These are phyloP conservation scores for Mirounga angustirostris DNA, from an alignment of 2,113 vertebrate species.

Conservation along the genomic window DNA sequence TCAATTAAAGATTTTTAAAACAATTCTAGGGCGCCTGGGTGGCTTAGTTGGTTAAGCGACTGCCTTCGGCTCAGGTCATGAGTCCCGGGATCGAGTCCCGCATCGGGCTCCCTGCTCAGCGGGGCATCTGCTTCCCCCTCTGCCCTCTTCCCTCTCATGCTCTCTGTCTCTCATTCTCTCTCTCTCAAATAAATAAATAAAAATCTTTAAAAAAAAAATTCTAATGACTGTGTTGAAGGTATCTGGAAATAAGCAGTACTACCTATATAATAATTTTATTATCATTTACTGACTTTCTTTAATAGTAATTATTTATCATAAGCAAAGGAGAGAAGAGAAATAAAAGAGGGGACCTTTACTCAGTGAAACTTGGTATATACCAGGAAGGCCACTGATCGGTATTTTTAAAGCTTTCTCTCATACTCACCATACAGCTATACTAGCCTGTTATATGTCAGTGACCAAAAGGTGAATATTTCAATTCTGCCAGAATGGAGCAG, in stretches of 20 bases:
- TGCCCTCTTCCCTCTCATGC: too few species aligned
- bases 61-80: too few species aligned
- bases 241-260: constrained; percentile 4
- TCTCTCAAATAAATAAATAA: too few species aligned
- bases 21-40: neutral
- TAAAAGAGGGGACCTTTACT: neutral
- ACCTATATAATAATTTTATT: neutral
- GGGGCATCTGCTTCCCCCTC: too few species aligned
- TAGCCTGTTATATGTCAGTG: neutral
- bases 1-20: neutral
- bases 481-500: neutral
- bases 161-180: too few species aligned
- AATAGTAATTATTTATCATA: neutral
- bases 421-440: neutral
- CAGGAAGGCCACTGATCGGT: neutral
- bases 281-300: neutral
- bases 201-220: too few species aligned
- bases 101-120: too few species aligned
- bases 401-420: constrained; percentile 29
- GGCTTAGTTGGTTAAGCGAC: too few species aligned
- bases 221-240: neutral
- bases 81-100: too few species aligned
- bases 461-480: neutral
- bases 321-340: neutral
- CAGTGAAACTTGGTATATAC: neutral